Base-by-base conservation (phyloP, 1,140 invertebrate species). In the Camponotus pennsylvanicus region DNA sequence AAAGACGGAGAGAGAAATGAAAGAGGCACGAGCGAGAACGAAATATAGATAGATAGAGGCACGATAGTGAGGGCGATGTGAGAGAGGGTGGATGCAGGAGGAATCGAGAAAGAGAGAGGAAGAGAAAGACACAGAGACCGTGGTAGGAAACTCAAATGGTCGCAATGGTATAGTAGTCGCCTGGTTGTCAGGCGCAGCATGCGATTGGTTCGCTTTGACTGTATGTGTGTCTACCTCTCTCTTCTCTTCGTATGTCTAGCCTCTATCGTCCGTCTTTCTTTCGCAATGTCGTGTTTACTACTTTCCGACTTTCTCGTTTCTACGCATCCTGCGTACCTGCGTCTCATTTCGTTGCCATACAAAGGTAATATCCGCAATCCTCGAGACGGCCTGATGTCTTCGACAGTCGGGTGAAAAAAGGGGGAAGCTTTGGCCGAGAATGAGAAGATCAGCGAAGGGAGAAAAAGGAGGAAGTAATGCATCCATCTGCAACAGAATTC, bases 91-190 rank as follows among this genome's bases (percentile, higher is more conserved):
- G 89, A 86, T 45, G 63, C 49, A 52, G 18, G 49, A 52, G 63
- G 3, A 34, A 52, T 52, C 13, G 70, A 66, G 32, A 42, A 42
- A 83, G 42, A 64, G 32, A 84, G 49, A 34, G 45, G 57, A 11
- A 45, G 61, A 64, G 32, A 45, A 40, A 83, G 55, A 59, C 64
- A 79, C 42, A 77, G 89, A 88, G 77, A 87, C 82, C 85, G 90
- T 77, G 86, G 88, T 93, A 93, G 92, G 92, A 93, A 93, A 93
- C 92, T 93, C 90, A 93, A 94, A 94, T 93, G 93, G 91, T 93
- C 93, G 92, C 91, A 91, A 91, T 90, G 91, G 92, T 91, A 93
- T 93, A 93, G 92, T 94, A 92, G 92, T 93, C 92, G 92, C 85
- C 86, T 89, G 91, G 90, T 92, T 93, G 92, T 92, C 91, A 93